Base-by-base conservation (phyloP, 2,113 vertebrate species). In the Nymphicus hollandicus region DNA sequence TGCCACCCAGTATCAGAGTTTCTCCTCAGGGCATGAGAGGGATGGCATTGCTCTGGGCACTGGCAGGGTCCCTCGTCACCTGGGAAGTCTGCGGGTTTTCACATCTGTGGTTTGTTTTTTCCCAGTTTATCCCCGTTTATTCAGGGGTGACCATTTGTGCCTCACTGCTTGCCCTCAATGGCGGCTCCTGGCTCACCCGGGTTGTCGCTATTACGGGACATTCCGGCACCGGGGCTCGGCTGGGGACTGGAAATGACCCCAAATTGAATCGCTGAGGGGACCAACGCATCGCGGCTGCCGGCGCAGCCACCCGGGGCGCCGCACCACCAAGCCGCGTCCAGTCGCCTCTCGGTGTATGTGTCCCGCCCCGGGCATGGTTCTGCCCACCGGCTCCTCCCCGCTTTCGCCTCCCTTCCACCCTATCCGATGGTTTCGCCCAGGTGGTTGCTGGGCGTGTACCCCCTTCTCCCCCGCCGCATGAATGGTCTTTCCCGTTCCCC, bases 11-110 rank as follows among this genome's bases (percentile, higher is more conserved):
- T 7, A 16, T 16, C 0, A 0, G 47, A 6, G 39, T 22, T 63
- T 81, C 52, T 92, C 19, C 70, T 69, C 47, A 31, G 49, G 28
- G 24, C 19, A 13, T 3, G 39, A 64, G 27, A 17, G 28, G n/a
- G n/a, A 16, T 6, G 31, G 23, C 10, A 5, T 33, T 0, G 0
- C 28, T 31, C 9, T 9, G 2, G 5, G 28, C 41, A 14, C 49
- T 65, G 41, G 2, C 11, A 7, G 55, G 7, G 29, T 72, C 7
- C 23, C 39, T 5, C 0, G 3, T 58, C 47, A 14, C 20, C 17
- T 3, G 5, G 27, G 11, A 76, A 43, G 11, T 18, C 23, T 23
- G 49, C 13, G 25, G 0, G 2, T 33, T 44, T 73, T 35, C 17
- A 33, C 1, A 7, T 3, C 5, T n/a, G 39, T 37, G 13, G 2